Evolutionary conservation across 2,888 invertebrate species (phyloP), one percentile per base, ranked within the genome.

Genomic region (Apomyelois bistriatella): DNA sequence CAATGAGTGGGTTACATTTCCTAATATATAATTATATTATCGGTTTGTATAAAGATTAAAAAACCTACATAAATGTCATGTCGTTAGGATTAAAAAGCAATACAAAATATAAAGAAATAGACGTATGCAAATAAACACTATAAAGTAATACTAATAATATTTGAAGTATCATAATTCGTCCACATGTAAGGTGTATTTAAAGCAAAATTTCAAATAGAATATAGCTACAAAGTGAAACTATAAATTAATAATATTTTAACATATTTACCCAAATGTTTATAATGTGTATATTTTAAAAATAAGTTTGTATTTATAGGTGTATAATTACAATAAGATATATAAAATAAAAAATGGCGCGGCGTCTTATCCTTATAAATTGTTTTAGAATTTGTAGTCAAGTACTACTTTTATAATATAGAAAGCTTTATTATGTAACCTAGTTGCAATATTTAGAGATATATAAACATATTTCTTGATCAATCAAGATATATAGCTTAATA

Each of bases 161-260:
- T 9, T 68, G 61, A 67, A 74, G 70, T 82, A 85, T 86, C 83
- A 73, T 78, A 76, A 78, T 78, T 79, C 87, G 88, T 88, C 87
- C 88, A 87, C 77, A 79, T 72, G 76, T 76, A 68, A 76, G 66
- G 68, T 79, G 76, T 79, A 79, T 74, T 72, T 77, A 79, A 62
- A 56, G 73, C 73, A 70, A 73, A 67, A 62, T 48, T 15, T 17
- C 30, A 57, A 55, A 53, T 58, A 62, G 55, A 49, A 53, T n/a
- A n/a, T n/a, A n/a, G n/a, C n/a, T n/a, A 48, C 16, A 55, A 53
- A 56, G 46, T 48, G 46, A 32, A 46, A 53, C 41, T 48, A 48
- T 54, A 13, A 36, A 53, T 36, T 41, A 50, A 36, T 10, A 15
- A n/a, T 5, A 36, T 6, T 16, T 16, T 1, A 48, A n/a, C n/a